Evolutionary conservation across 2,888 invertebrate genomes (phyloP).

Genomic region (Oegoconia quadripuncta): DNA sequence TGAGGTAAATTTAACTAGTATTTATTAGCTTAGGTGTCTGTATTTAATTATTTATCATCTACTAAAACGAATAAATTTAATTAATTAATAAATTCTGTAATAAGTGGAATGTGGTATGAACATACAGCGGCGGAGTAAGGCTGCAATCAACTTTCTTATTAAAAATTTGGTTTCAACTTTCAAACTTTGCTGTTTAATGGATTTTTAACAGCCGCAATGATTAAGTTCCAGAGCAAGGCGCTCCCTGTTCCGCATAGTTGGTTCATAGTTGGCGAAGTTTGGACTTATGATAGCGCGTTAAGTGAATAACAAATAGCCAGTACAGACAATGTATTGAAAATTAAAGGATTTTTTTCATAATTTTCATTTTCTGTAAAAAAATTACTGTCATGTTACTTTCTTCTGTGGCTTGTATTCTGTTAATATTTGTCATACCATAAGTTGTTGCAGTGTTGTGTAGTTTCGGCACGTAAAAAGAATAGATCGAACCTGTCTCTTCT

Average conservation of each 20-base stretch:
- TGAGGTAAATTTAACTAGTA: no score
- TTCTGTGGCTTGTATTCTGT: neutral
- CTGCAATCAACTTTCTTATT: conserved; percentile 53
- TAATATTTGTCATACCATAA: no score
- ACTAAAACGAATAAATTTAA: no score
- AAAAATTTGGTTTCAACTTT: conserved; percentile 60
- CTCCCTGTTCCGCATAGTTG: conserved; percentile 29
- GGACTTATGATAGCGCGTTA: neutral
- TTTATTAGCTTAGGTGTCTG: no score
- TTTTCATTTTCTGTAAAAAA: no score
- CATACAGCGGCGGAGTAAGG: conserved; percentile 29
- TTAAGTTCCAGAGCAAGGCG: conserved; percentile 41
- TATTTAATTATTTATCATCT: no score
- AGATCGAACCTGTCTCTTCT: no score
- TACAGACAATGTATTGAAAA: no score
- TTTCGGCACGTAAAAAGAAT: no score
- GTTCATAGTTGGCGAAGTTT: conserved; percentile 22
- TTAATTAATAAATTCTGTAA: neutral
- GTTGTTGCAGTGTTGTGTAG: no score
- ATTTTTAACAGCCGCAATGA: conserved; percentile 57
- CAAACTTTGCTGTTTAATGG: conserved; percentile 44
- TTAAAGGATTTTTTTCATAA: no score
- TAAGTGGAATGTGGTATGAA: conserved; percentile 37
- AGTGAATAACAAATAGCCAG: neutral
- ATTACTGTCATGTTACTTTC: neutral